Evolutionary conservation across 2,797 vertebrate genomes (phyloP).

Genomic region (Numenius phaeopus): DNA sequence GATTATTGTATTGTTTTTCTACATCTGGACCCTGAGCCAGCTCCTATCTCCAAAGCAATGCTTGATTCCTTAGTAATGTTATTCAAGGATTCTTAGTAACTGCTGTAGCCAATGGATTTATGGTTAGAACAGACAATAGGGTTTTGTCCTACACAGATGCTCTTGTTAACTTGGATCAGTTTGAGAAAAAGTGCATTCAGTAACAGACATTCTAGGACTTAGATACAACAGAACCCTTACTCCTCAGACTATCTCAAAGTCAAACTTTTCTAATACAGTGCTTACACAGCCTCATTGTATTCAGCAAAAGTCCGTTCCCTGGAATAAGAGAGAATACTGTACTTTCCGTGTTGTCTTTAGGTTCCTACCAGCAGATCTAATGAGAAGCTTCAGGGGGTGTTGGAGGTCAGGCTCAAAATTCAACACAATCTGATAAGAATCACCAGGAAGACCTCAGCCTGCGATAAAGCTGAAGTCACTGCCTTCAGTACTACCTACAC

Average conservation of each 20-base stretch:
- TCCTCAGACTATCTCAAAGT: background rate
- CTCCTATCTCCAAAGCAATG: conserved; percentile 16
- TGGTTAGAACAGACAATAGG: conserved; percentile 45
- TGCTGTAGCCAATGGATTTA: conserved; percentile 11
- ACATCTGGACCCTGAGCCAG: background rate
- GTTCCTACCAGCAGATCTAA: background rate
- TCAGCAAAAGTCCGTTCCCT: background rate
- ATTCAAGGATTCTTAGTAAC: conserved; percentile 39
- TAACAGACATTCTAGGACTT: background rate
- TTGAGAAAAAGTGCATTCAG: background rate
- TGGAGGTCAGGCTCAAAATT: background rate
- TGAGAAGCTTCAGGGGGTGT: background rate
- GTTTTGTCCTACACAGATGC: conserved; percentile 44
- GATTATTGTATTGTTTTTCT: background rate
- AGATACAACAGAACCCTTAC: background rate
- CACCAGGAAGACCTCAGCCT: background rate
- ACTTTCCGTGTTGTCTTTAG: background rate
- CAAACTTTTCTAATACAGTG: background rate
- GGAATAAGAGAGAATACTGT: background rate
- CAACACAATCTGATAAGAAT: background rate
- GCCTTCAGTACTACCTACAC: background rate
- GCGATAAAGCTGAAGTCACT: background rate
- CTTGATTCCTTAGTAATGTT: background rate
- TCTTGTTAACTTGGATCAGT: background rate
- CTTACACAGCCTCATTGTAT: background rate